Conservation (phyloP, 2,797 vertebrate genomes). For the Neomorphus geoffroyi region DNA sequence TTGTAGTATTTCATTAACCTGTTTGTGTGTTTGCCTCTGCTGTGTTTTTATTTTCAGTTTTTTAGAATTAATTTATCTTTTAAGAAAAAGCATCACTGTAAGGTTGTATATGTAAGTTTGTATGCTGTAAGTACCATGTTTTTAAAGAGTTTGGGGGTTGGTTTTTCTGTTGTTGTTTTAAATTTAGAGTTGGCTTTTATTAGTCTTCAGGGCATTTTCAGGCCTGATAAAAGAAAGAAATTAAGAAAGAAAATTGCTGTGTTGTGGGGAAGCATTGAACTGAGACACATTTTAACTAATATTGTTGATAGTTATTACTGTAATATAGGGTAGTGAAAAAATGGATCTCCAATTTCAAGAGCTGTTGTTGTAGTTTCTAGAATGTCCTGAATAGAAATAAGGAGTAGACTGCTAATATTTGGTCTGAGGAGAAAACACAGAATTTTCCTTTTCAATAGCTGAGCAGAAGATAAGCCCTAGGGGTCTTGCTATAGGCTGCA, state of each 20-base stretch:
- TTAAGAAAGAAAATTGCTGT: background rate
- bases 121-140: background rate
- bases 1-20: background rate
- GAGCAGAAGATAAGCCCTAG: background rate
- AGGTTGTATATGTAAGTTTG: background rate
- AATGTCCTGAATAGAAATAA: background rate
- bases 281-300: conserved; percentile 21
- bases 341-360: background rate
- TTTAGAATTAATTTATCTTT: background rate
- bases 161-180: background rate
- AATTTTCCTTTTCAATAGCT: background rate
- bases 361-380: background rate
- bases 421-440: background rate
- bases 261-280: background rate
- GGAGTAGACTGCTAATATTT: background rate
- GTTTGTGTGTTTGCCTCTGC: background rate
- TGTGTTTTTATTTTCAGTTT: background rate
- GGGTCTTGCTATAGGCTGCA: background rate
- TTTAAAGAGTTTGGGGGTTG: background rate
- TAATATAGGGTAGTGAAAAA: background rate
- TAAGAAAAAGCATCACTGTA: background rate
- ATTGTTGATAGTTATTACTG: background rate
- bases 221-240: background rate
- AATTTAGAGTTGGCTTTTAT: background rate
- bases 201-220: conserved; percentile 24